phyloP scores from a whole-genome alignment of 2,797 vertebrate species.

The Pipistrellus nathusii region DNA sequence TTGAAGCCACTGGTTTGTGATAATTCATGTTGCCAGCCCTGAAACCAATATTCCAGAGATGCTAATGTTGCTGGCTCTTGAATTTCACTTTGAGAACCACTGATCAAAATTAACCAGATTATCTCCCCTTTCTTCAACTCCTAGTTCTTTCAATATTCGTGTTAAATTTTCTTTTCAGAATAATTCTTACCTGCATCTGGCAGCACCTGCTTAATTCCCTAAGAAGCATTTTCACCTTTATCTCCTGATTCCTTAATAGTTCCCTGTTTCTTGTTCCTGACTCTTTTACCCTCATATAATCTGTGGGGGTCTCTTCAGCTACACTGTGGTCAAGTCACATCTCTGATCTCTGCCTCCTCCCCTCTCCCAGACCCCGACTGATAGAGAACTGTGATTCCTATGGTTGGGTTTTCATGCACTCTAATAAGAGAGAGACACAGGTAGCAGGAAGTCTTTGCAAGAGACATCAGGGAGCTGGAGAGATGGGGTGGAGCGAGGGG shows the following conservation, averaged over 20 bases:
- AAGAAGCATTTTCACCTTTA: conserved; percentile 53
- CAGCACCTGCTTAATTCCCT: conserved; percentile 18
- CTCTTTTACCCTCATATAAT: conserved; percentile 21
- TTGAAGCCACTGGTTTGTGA: background rate
- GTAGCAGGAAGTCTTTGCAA: conserved; percentile 41
- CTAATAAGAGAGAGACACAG: background rate
- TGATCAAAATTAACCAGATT: background rate
- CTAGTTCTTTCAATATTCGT: background rate
- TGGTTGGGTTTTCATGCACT: background rate
- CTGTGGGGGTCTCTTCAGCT: conserved; percentile 3
- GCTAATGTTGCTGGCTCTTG: background rate
- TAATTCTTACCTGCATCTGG: conserved; percentile 48
- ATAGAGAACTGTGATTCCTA: background rate
- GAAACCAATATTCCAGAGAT: background rate
- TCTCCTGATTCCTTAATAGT: conserved; percentile 32
- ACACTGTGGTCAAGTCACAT: conserved; percentile 2
- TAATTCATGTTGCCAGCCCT: background rate
- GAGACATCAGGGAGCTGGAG: conserved; percentile 33
- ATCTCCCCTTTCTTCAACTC: background rate
- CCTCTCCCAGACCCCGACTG: background rate
- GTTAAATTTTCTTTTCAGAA: conserved; percentile 24
- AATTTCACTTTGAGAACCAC: conserved; percentile 3
- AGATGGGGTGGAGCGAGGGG: background rate
- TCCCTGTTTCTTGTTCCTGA: conserved; percentile 41
- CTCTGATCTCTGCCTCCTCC: background rate